Percentiles rank a stretch among this genome's conserved stretches.
phyloP scores from a whole-genome alignment of 2,888 invertebrate genomes.

The Muschampia plurimacula region DNA sequence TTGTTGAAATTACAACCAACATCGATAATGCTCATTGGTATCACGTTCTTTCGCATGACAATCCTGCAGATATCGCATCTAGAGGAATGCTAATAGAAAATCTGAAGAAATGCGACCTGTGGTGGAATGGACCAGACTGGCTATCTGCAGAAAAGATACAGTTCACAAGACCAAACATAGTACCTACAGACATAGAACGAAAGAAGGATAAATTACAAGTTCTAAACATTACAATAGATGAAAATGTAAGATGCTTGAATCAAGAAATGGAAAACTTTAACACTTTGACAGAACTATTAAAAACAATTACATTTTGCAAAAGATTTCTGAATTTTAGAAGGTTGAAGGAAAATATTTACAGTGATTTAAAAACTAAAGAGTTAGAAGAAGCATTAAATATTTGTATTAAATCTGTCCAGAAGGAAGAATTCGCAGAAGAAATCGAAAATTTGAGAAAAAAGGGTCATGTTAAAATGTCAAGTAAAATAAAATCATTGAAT shows the following conservation, averaged over 20 bases:
- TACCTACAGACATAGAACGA: not conserved
- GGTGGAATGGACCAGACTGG: not conserved
- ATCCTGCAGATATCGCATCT: not conserved
- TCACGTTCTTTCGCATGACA: not conserved
- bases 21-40: not conserved
- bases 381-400: not conserved
- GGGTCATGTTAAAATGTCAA: not conserved
- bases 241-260: not conserved
- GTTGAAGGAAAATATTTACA: not conserved
- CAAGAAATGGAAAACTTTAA: not conserved
- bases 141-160: conserved; percentile 2
- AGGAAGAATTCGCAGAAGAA: not conserved
- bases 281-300: not conserved
- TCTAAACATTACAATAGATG: not conserved
- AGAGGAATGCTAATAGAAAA: not conserved
- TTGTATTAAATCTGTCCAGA: not conserved
- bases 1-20: not conserved
- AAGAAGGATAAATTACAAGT: not conserved
- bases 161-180: not conserved
- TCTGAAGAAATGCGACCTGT: not conserved
- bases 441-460: not conserved
- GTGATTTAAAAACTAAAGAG: not conserved
- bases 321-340: not conserved
- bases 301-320: not conserved
- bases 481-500: not conserved